These are phyloP conservation scores for Lamproptera curius DNA, from an alignment of 2,888 invertebrate species.

Conservation along the genomic window DNA sequence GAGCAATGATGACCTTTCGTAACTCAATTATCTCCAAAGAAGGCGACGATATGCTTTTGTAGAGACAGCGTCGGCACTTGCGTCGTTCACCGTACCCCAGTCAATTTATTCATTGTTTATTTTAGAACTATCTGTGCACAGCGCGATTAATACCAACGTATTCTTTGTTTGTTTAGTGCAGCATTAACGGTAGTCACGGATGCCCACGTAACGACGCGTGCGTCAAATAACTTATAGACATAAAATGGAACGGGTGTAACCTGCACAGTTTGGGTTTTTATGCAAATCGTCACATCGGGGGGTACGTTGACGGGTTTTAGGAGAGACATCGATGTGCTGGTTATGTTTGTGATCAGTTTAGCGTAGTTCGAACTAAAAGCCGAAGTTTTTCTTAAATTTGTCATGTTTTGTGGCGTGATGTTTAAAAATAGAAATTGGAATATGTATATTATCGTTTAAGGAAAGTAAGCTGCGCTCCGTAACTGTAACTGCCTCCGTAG, in stretches of 20 bases:
- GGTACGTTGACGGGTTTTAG: neutral
- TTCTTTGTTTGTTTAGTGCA: constrained; percentile 17
- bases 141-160: constrained; percentile 3
- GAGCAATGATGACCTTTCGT: too few relatives aligned
- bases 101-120: constrained; percentile 25
- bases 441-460: too few relatives aligned
- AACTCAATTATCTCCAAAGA: too few relatives aligned
- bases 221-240: constrained; percentile 4
- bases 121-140: constrained; percentile 7
- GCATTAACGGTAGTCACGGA: neutral
- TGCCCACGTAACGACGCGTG: constrained; percentile 9
- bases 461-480: too few relatives aligned
- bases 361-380: too few relatives aligned
- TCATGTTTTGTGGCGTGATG: too few relatives aligned
- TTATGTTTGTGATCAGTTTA: too few relatives aligned
- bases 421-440: too few relatives aligned
- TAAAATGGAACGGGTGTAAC: neutral
- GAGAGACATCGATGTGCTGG: too few relatives aligned
- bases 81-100: constrained; percentile 2
- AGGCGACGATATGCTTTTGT: too few relatives aligned
- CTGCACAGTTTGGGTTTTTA: neutral
- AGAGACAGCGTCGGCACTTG: neutral
- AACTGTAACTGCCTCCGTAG: too few relatives aligned
- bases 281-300: neutral
- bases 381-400: too few relatives aligned